A percentile compares a stretch with the other conserved stretches of the same genome.
Evolutionary conservation across 2,888 invertebrate species (phyloP).

Genomic region (Nymphalis urticae): DNA sequence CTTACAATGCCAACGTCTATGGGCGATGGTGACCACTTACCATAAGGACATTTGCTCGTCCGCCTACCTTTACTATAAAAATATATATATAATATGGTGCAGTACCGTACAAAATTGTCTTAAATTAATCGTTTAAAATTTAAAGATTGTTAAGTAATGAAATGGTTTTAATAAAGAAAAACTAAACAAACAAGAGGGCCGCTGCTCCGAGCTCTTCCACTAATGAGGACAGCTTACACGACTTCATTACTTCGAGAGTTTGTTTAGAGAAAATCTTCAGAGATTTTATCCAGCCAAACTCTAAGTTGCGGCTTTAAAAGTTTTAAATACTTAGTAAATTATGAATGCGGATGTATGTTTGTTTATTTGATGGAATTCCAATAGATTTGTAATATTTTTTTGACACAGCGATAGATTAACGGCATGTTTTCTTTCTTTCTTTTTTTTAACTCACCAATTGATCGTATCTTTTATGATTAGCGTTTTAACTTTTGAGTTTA

Average conservation of each 20-base stretch:
- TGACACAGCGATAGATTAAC: too few species aligned
- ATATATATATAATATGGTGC: too few species aligned
- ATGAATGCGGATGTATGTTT: background rate
- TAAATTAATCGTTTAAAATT: background rate
- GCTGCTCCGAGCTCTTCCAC: conserved; percentile 2
- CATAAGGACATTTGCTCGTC: too few species aligned
- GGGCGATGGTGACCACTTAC: too few species aligned
- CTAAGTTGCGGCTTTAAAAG: background rate
- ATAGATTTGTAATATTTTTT: background rate
- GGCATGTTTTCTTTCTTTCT: too few species aligned
- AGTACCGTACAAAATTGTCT: too few species aligned
- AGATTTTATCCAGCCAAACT: background rate
- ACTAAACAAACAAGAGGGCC: conserved; percentile 3
- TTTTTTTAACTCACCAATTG: too few species aligned
- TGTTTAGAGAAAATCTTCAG: conserved; percentile 1
- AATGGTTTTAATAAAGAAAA: conserved; percentile 1
- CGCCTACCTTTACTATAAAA: too few species aligned
- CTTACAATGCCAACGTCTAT: too few species aligned
- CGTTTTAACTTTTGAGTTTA: too few species aligned
- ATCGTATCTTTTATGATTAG: too few species aligned
- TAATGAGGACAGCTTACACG: conserved; percentile 6
- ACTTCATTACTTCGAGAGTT: conserved; percentile 7
- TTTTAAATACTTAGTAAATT: background rate
- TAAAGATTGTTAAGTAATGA: conserved; percentile 1
- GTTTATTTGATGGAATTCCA: background rate